Evolutionary conservation across 2,888 invertebrate species (phyloP).

Genomic region (Dinocampus coccinellae): DNA sequence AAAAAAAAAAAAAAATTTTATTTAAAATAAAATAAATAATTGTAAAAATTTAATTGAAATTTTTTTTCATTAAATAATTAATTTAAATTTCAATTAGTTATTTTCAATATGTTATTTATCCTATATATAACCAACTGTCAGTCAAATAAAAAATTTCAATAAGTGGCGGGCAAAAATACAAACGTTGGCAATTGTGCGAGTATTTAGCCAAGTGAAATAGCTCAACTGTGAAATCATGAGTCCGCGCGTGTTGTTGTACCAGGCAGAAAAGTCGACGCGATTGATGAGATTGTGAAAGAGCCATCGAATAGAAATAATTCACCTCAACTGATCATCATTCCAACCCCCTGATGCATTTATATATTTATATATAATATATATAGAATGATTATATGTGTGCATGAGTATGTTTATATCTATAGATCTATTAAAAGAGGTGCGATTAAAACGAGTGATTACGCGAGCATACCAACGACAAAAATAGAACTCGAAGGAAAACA

Average conservation of each 20-base stretch:
- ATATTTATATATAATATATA: conserved; percentile 3
- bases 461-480: conserved; percentile 55
- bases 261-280: conserved; percentile 23
- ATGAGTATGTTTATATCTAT: background rate
- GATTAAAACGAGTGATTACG: conserved; percentile 62
- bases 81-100: too few relatives aligned
- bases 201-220: conserved; percentile 16
- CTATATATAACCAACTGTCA: background rate
- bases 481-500: conserved; percentile 59
- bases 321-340: conserved; percentile 21
- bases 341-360: background rate
- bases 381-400: background rate
- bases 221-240: conserved; percentile 24
- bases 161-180: background rate
- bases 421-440: conserved; percentile 41
- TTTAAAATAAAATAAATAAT: too few relatives aligned
- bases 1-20: background rate
- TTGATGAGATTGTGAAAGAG: conserved; percentile 12
- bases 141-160: background rate
- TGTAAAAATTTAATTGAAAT: too few relatives aligned
- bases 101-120: background rate
- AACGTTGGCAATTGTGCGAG: conserved; percentile 4
- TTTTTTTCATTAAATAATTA: too few relatives aligned
- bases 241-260: background rate
- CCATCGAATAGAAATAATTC: conserved; percentile 22